phyloP scores from a whole-genome alignment of 1,140 invertebrate genomes.

The Zaprionus ghesquierei region DNA sequence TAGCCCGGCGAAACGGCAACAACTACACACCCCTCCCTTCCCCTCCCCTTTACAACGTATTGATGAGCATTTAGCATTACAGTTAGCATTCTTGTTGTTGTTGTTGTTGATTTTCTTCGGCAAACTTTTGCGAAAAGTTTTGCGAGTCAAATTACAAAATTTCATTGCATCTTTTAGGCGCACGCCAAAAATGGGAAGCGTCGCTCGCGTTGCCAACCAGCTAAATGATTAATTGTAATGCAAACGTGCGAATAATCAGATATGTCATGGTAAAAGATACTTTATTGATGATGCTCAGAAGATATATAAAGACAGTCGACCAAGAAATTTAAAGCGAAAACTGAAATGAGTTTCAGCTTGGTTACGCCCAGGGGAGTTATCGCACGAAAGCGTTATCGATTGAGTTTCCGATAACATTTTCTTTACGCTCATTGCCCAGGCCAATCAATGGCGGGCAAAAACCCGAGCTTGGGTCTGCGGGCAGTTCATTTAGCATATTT shows the following conservation, averaged over 20 bases:
- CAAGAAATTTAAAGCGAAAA: background rate
- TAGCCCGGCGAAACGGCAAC: slow-evolving; percentile 11
- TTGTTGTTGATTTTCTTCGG: background rate
- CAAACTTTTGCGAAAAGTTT: slow-evolving; percentile 26
- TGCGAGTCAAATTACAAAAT: background rate
- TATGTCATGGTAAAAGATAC: background rate
- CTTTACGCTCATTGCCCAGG: background rate
- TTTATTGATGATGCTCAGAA: background rate
- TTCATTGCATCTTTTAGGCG: slow-evolving; percentile 35
- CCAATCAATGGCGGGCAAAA: background rate
- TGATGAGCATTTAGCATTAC: slow-evolving; percentile 51
- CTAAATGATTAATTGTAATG: background rate
- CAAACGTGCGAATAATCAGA: background rate
- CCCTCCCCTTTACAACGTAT: slow-evolving; percentile 35
- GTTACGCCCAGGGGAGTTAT: background rate
- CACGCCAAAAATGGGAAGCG: background rate
- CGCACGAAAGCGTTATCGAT: background rate
- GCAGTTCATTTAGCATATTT: slow-evolving; percentile 62
- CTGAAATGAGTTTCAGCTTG: background rate
- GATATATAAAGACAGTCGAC: too few relatives aligned
- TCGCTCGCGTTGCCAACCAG: background rate
- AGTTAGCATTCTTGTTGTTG: background rate
- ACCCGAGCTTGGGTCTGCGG: background rate
- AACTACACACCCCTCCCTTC: background rate
- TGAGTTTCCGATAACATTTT: background rate